Conservation (phyloP, 2,888 invertebrate species). For the Pharmacophagus antenor region DNA sequence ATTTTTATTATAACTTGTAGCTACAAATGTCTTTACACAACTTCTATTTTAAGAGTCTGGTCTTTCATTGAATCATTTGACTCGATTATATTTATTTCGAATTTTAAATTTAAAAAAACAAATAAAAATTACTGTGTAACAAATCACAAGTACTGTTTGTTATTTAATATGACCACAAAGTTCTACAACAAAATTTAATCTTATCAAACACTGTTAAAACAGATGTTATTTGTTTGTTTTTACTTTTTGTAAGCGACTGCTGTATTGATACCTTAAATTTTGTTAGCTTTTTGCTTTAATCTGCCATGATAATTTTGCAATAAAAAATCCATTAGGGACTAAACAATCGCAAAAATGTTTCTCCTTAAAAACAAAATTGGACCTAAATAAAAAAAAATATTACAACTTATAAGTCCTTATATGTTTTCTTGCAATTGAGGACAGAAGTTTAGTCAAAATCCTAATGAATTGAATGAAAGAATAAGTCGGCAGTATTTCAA, state of each 20-base stretch:
- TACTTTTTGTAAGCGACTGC: background rate
- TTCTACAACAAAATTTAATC: background rate
- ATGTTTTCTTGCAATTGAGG: no score
- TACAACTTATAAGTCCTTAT: no score
- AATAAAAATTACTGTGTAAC: no score
- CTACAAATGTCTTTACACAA: no score
- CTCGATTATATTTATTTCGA: no score
- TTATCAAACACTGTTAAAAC: background rate
- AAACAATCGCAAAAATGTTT: constrained; percentile 2
- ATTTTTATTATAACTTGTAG: no score
- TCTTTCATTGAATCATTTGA: no score
- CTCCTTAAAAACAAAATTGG: constrained; percentile 4
- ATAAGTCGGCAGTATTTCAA: no score
- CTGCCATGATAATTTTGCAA: constrained; percentile 9
- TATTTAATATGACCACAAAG: background rate
- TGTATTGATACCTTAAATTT: background rate
- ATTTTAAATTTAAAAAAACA: no score
- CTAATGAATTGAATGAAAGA: no score
- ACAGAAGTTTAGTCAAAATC: no score
- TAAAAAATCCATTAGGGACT: constrained; percentile 14
- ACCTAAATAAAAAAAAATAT: background rate
- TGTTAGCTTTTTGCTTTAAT: constrained; percentile 5
- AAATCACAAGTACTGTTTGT: background rate
- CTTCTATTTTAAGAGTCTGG: no score
- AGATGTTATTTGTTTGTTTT: background rate